These are phyloP conservation scores for Pheosia tremula DNA, from an alignment of 2,888 invertebrate species.

Conservation along the genomic window DNA sequence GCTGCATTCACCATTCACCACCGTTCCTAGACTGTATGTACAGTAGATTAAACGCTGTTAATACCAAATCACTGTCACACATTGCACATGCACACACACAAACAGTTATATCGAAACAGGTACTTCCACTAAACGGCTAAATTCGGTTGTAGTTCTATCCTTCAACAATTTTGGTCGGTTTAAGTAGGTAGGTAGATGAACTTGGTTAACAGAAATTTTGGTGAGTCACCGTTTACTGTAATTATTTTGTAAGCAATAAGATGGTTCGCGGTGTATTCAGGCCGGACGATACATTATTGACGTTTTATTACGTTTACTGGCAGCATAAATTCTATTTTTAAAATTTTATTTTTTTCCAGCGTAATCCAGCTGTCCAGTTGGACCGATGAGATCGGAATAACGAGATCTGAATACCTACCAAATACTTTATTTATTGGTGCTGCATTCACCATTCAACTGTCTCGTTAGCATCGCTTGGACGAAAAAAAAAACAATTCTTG, in stretches of 20 bases:
- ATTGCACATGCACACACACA: slow-evolving; percentile 30
- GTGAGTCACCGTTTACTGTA: slow-evolving; percentile 12
- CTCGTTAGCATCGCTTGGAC: too few relatives aligned
- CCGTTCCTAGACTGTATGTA: slow-evolving; percentile 62
- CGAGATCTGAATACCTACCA: slow-evolving; percentile 5
- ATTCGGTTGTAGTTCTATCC: not conserved
- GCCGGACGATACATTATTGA: slow-evolving; percentile 25
- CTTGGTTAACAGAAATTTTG: slow-evolving; percentile 15
- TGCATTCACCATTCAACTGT: not conserved
- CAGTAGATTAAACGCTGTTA: slow-evolving; percentile 47
- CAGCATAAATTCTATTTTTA: slow-evolving; percentile 40
- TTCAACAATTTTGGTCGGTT: not conserved
- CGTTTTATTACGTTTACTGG: slow-evolving; percentile 35
- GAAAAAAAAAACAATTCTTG: too few relatives aligned
- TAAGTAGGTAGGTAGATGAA: not conserved
- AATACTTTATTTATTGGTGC: not conserved
- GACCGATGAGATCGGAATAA: slow-evolving; percentile 32
- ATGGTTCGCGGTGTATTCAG: slow-evolving; percentile 14
- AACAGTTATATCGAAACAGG: not conserved
- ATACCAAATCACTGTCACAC: slow-evolving; percentile 41
- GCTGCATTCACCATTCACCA: too few relatives aligned
- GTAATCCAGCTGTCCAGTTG: slow-evolving; percentile 27
- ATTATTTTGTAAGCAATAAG: slow-evolving; percentile 6
- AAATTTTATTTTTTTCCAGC: slow-evolving; percentile 36
- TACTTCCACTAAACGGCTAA: not conserved